These are phyloP conservation scores for Cryptus viduatorius DNA, from an alignment of 2,888 invertebrate species.

Conservation along the genomic window DNA sequence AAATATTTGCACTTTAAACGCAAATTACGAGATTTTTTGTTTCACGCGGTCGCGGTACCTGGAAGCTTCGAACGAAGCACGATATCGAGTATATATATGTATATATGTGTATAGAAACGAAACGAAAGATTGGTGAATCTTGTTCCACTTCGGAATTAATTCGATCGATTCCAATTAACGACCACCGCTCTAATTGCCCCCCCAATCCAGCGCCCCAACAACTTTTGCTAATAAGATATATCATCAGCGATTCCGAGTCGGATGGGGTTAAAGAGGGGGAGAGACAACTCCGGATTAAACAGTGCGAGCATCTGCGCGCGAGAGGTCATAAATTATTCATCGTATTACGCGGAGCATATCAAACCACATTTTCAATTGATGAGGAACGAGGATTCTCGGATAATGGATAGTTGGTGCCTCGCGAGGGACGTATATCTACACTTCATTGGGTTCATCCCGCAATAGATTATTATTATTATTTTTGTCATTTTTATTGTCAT, in stretches of 20 bases:
- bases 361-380: slow-evolving; percentile 67
- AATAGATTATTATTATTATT: neutral
- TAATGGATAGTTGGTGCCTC: neutral
- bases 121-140: neutral
- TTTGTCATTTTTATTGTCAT: neutral
- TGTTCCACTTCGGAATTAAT: slow-evolving; percentile 37
- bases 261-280: slow-evolving; percentile 3
- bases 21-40: slow-evolving; percentile 13
- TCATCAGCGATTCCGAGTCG: slow-evolving; percentile 42
- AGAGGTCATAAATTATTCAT: slow-evolving; percentile 63
- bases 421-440: neutral
- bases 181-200: slow-evolving; percentile 36
- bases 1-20: slow-evolving; percentile 13
- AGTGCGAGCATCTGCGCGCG: slow-evolving; percentile 54
- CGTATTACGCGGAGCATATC: slow-evolving; percentile 67
- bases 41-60: neutral
- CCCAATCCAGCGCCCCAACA: slow-evolving; percentile 17
- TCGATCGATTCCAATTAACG: slow-evolving; percentile 60
- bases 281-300: slow-evolving; percentile 39
- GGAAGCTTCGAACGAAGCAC: neutral
- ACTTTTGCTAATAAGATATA: slow-evolving; percentile 58
- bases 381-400: slow-evolving; percentile 22
- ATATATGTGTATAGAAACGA: neutral
- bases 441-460: neutral
- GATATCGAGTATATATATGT: neutral